phyloP scores from a whole-genome alignment of 2,797 vertebrate genomes.

The Schizopygopsis pylzovi region DNA sequence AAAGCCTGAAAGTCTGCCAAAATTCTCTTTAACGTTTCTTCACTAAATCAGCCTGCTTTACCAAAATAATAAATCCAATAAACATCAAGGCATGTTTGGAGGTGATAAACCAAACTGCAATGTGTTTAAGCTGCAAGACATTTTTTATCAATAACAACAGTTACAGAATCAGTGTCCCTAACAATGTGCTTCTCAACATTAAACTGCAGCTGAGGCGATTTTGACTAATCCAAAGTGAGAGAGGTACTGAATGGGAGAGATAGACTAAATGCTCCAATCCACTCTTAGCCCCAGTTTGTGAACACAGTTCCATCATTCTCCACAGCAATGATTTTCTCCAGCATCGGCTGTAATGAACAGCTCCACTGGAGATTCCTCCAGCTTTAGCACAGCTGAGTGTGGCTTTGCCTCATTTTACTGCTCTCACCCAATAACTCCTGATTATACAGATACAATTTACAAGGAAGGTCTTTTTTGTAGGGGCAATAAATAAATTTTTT shows the following conservation, averaged over 20 bases:
- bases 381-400: not conserved
- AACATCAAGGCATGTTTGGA: constrained; percentile 9
- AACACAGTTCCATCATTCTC: constrained; percentile 12
- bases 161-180: not conserved
- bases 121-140: not conserved
- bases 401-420: not conserved
- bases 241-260: not conserved
- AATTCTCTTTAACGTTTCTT: not conserved
- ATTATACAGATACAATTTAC: not conserved
- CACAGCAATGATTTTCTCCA: not conserved
- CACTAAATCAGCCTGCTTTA: not conserved
- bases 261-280: not conserved
- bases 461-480: not conserved
- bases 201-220: not conserved
- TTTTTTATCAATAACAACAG: not conserved
- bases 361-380: constrained; percentile 13
- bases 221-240: not conserved
- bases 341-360: constrained; percentile 13
- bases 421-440: not conserved
- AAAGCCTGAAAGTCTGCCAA: no score
- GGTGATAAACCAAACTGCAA: not conserved
- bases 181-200: not conserved
- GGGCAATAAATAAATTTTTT: not conserved
- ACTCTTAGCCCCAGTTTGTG: not conserved
- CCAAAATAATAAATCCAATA: not conserved